Conservation (phyloP, 2,888 invertebrate genomes). For the Hoplodrina ambigua region DNA sequence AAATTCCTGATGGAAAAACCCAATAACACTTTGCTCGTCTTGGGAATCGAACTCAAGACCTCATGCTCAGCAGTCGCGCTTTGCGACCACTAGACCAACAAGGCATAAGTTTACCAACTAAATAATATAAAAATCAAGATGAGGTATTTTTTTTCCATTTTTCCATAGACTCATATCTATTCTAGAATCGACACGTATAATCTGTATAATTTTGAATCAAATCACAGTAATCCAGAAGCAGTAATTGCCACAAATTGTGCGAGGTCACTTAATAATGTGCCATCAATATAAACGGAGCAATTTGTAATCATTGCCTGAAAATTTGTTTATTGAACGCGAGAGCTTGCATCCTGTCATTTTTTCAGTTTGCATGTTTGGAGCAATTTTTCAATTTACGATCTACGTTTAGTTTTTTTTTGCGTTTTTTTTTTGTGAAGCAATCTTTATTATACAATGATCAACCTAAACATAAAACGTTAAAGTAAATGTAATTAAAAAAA, state of each 20-base stretch:
- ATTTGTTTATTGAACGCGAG: conserved; percentile 44
- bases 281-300: conserved; percentile 49
- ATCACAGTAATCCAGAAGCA: conserved; percentile 17
- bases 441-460: no score
- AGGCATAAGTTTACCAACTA: no score
- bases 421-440: no score
- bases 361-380: conserved; percentile 5
- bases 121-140: no score
- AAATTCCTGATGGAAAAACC: no score
- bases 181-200: conserved; percentile 14
- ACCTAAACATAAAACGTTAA: no score
- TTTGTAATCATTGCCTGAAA: conserved; percentile 49
- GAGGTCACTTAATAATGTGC: conserved; percentile 26
- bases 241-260: conserved; percentile 40
- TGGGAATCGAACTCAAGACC: no score
- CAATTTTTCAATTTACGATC: conserved; percentile 13
- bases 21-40: no score
- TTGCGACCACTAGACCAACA: no score
- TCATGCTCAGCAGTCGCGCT: no score
- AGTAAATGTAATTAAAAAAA: no score
- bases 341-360: conserved; percentile 43
- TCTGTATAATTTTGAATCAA: conserved; percentile 29
- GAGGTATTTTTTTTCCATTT: not conserved
- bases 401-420: no score
- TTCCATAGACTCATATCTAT: not conserved